Base-by-base conservation (phyloP, 2,113 vertebrate genomes). In the Microtus richardsoni region DNA sequence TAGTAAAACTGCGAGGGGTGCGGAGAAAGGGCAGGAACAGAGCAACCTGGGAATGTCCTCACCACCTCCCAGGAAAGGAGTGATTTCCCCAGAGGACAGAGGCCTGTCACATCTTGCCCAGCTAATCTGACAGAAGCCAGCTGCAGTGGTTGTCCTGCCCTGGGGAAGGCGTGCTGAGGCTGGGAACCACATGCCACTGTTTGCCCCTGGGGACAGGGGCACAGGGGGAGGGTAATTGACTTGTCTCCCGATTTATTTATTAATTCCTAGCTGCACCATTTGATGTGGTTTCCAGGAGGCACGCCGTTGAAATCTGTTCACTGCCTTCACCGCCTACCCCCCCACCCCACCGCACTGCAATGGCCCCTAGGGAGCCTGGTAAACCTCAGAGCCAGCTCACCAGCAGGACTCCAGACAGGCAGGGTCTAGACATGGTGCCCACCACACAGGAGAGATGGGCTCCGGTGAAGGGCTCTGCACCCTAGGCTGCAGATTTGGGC, bases 231-330 rank as follows among this genome's bases (percentile, higher is more conserved):
- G 96, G 93, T 96, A 96, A 97, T 94, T 96, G 97, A 96, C 97
- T 95, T 95, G 97, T 95, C 97, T 97, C 79, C 94, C 87, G 94
- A 87, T 96, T 97, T 96, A 98, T 97, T 97, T 97, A 96, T 96
- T 95, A 93, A 97, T 96, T 97, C 95, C 73, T 77, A 91, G 93
- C 93, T 96, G 80, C 80, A n/a, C 77, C 84, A 92, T 97, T 95
- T 97, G 96, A 98, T 98, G 97, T 96, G 96, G 97, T 95, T 97
- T 91, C 95, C 95, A 94, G 79, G 93, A 95, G 92, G 95, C 95
- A 96, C 4, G 47, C 73, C 3, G 11, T 88, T 83, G 91, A 92
- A 74, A 85, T 90, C 84, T 24, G 39, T 41, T 77, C 78, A 28
- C 86, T 47, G 70, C 92, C 9, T 78, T 9, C 54, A n/a, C 39